Evolutionary conservation across 2,113 vertebrate species (phyloP).

Genomic region (Rattus rattus): DNA sequence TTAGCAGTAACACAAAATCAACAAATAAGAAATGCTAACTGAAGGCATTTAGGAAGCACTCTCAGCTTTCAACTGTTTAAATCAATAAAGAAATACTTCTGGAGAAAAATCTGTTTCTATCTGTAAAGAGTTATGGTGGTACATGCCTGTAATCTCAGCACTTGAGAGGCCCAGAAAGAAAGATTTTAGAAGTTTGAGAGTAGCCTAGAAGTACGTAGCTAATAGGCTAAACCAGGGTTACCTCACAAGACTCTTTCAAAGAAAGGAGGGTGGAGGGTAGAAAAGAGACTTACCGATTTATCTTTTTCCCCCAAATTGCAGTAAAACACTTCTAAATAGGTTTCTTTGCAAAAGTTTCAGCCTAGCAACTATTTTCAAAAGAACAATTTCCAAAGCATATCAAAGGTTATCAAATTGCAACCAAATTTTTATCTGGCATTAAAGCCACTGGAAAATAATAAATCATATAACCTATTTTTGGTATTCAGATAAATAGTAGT

Average conservation of each 20-base stretch:
- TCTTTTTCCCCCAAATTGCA: constrained; percentile 7
- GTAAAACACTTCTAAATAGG: constrained; percentile 36
- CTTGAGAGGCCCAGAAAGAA: neutral
- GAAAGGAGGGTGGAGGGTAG: neutral
- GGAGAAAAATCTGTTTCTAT: constrained; percentile 21
- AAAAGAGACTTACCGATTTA: neutral
- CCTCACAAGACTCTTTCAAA: neutral
- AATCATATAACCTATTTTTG: constrained; percentile 8
- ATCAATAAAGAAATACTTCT: neutral
- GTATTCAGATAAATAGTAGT: constrained; percentile 16
- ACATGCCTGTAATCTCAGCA: neutral
- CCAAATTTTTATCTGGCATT: constrained; percentile 53
- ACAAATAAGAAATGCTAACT: neutral
- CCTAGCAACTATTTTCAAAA: constrained; percentile 50
- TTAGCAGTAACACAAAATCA: constrained; percentile 35
- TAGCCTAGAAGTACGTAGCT: neutral
- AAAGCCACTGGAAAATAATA: constrained; percentile 47
- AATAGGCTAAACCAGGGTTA: neutral
- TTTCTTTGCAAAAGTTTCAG: constrained; percentile 14
- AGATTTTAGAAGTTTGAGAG: neutral
- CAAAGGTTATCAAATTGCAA: constrained; percentile 28
- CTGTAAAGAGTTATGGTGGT: neutral
- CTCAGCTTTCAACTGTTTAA: constrained; percentile 23
- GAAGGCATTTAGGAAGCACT: constrained; percentile 37
- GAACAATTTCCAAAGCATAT: neutral